Conservation (phyloP, 2,797 vertebrate species). For the Epinephelus coioides region DNA sequence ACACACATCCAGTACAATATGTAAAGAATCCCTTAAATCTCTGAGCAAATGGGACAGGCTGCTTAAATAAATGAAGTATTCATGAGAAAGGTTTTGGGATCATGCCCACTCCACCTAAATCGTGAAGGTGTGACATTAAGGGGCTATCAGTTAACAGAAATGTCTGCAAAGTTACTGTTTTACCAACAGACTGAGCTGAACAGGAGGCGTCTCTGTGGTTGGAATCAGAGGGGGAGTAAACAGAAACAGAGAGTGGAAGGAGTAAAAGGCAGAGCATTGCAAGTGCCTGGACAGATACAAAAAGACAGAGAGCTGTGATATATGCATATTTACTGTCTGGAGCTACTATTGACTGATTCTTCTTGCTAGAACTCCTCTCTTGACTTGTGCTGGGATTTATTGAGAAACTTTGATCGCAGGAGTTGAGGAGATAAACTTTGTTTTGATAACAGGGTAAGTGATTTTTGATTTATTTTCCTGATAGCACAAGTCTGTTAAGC, state of each 20-base stretch:
- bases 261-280: slow-evolving; percentile 53
- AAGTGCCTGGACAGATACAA: slow-evolving; percentile 33
- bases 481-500: neutral
- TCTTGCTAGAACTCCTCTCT: slow-evolving; percentile 1
- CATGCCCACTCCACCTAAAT: no score
- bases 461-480: slow-evolving; percentile 11
- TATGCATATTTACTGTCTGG: slow-evolving; percentile 24
- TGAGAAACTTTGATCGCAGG: neutral
- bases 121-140: neutral
- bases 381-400: slow-evolving; percentile 22
- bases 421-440: neutral
- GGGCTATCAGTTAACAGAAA: neutral
- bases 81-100: no score
- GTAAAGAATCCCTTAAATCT: neutral
- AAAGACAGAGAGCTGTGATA: slow-evolving; percentile 30
- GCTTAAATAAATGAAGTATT: neutral
- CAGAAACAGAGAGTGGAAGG: slow-evolving; percentile 44
- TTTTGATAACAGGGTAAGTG: slow-evolving; percentile 59
- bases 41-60: neutral
- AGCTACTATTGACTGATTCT: neutral
- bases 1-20: neutral
- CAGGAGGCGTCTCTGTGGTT: slow-evolving; percentile 57
- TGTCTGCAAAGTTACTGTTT: slow-evolving; percentile 22
- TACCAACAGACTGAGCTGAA: slow-evolving; percentile 31
- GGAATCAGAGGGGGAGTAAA: slow-evolving; percentile 59